Conservation (phyloP, 2,797 vertebrate species). For the Acrossocheilus wenchowensis region DNA sequence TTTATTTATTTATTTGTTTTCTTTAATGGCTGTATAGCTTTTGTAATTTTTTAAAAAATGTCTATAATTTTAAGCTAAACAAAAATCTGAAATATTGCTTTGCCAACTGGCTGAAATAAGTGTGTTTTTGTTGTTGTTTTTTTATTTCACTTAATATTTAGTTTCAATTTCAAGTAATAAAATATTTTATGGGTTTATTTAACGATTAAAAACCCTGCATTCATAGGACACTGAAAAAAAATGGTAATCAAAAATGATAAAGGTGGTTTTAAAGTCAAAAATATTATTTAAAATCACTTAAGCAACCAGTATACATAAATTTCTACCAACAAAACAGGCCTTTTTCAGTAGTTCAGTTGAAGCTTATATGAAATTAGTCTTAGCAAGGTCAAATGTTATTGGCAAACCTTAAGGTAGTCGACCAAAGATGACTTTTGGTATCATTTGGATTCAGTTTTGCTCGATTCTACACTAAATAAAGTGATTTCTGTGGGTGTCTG, state of each 20-base stretch:
- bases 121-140: too few relatives aligned
- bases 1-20: neutral
- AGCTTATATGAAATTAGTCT: neutral
- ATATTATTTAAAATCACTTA: too few relatives aligned
- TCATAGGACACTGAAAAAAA: neutral
- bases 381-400: neutral
- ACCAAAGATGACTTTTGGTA: neutral
- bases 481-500: conserved; percentile 77
- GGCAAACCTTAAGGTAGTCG: neutral
- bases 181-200: too few relatives aligned
- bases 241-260: neutral
- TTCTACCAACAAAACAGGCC: neutral
- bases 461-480: conserved; percentile 50
- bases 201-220: neutral
- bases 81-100: too few relatives aligned
- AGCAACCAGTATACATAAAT: neutral
- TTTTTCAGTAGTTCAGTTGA: neutral
- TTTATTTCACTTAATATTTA: too few relatives aligned
- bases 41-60: too few relatives aligned
- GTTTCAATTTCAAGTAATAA: too few relatives aligned
- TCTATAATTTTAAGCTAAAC: too few relatives aligned
- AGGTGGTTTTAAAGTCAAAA: too few relatives aligned
- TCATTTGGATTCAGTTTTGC: conserved; percentile 35
- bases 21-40: neutral
- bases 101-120: too few relatives aligned